Conservation (phyloP, 2,888 invertebrate species). For the Crioceris asparagi region DNA sequence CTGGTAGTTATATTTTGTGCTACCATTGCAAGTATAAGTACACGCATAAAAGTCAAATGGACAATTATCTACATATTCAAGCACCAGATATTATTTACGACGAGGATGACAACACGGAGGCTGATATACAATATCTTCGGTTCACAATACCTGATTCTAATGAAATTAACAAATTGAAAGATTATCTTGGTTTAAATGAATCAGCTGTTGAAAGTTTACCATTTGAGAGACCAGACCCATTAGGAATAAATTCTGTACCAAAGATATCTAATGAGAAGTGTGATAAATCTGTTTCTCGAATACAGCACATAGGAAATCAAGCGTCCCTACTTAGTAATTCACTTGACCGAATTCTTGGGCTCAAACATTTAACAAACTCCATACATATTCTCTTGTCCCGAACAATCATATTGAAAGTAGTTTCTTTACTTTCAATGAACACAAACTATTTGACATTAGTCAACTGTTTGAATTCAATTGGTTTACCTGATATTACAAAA, state of each 20-base stretch:
- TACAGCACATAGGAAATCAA: slow-evolving; percentile 38
- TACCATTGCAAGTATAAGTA: slow-evolving; percentile 42
- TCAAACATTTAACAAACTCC: slow-evolving; percentile 42
- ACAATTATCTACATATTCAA: slow-evolving; percentile 21
- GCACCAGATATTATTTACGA: slow-evolving; percentile 38
- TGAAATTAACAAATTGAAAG: slow-evolving; percentile 28
- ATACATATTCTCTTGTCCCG: slow-evolving; percentile 45
- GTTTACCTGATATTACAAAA: slow-evolving; percentile 47
- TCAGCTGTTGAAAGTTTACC: slow-evolving; percentile 32
- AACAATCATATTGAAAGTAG: slow-evolving; percentile 44
- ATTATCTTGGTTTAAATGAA: slow-evolving; percentile 35
- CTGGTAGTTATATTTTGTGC: slow-evolving; percentile 42
- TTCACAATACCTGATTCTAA: slow-evolving; percentile 28
- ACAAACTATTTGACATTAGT: slow-evolving; percentile 30
- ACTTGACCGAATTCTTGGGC: slow-evolving; percentile 41
- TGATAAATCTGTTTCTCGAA: slow-evolving; percentile 15
- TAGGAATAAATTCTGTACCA: slow-evolving; percentile 42
- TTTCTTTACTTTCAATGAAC: slow-evolving; percentile 37
- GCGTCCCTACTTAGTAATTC: slow-evolving; percentile 39
- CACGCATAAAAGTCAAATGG: slow-evolving; percentile 17
- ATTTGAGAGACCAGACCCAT: slow-evolving; percentile 42
- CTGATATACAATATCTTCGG: slow-evolving; percentile 28
- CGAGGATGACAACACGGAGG: slow-evolving; percentile 32
- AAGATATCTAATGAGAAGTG: slow-evolving; percentile 29
- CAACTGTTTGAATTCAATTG: slow-evolving; percentile 33